phyloP scores from a whole-genome alignment of 1,140 invertebrate species.

The Telenomus remus region DNA sequence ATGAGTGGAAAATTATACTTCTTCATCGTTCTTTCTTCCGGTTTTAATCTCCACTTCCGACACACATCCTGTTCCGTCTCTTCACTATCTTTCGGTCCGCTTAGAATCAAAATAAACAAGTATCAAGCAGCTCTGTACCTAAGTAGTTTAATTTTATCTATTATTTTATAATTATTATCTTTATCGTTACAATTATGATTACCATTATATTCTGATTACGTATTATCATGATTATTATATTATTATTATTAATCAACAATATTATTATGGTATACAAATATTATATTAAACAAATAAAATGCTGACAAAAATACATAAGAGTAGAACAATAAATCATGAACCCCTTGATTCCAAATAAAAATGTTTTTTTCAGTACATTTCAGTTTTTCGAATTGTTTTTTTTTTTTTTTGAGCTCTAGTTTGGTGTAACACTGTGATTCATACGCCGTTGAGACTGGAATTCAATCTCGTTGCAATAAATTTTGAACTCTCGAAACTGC shows the following conservation, averaged over 20 bases:
- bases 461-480: too few species aligned
- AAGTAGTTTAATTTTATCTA: conserved; percentile 66
- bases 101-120: conserved; percentile 8
- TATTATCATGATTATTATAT: conserved; percentile 56
- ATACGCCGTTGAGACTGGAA: too few species aligned
- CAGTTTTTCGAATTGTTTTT: neutral
- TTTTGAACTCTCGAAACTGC: too few species aligned
- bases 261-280: conserved; percentile 46
- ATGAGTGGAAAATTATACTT: too few species aligned
- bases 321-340: conserved; percentile 32
- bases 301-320: conserved; percentile 44
- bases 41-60: too few species aligned
- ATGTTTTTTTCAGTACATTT: neutral
- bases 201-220: neutral
- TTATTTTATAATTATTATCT: conserved; percentile 35
- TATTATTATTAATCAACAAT: too few species aligned
- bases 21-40: too few species aligned
- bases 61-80: too few species aligned
- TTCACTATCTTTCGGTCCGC: too few species aligned
- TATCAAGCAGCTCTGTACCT: conserved; percentile 72
- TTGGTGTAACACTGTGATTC: too few species aligned
- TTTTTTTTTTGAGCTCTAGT: neutral
- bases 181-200: conserved; percentile 21
- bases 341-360: conserved; percentile 14
- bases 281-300: conserved; percentile 63